phyloP scores from a whole-genome alignment of 2,113 vertebrate species.

The Madoqua kirkii region DNA sequence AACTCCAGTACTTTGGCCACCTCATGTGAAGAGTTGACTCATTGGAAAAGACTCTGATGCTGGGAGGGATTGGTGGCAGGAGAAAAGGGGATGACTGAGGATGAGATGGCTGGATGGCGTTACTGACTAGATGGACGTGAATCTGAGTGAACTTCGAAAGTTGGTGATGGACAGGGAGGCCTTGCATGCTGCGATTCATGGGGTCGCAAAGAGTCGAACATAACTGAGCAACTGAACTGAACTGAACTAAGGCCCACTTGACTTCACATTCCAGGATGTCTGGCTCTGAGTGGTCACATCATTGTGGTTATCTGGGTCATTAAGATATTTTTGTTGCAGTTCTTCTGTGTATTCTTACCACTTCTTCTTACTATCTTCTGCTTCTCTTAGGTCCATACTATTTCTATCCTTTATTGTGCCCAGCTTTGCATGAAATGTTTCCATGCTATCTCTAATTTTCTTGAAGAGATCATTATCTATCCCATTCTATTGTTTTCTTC shows the following conservation, averaged over 20 bases:
- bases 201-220: too few relatives aligned
- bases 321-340: background rate
- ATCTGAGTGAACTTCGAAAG: too few relatives aligned
- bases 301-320: background rate
- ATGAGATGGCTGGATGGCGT: too few relatives aligned
- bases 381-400: background rate
- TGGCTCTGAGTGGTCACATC: background rate
- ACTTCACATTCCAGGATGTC: background rate
- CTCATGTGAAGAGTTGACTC: too few relatives aligned
- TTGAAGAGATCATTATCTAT: background rate
- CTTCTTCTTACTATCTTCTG: background rate
- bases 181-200: too few relatives aligned
- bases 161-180: too few relatives aligned
- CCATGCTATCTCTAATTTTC: background rate
- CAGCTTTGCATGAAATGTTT: background rate
- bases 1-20: too few relatives aligned
- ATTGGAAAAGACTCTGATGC: too few relatives aligned
- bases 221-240: too few relatives aligned
- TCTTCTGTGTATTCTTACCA: background rate
- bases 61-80: too few relatives aligned
- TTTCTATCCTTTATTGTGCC: background rate
- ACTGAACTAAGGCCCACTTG: background rate
- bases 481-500: background rate
- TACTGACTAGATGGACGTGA: too few relatives aligned
- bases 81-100: too few relatives aligned